Percentiles rank a stretch among this genome's conserved stretches.
phyloP scores from a whole-genome alignment of 2,888 invertebrate species.

The Ptychoptera contaminata region DNA sequence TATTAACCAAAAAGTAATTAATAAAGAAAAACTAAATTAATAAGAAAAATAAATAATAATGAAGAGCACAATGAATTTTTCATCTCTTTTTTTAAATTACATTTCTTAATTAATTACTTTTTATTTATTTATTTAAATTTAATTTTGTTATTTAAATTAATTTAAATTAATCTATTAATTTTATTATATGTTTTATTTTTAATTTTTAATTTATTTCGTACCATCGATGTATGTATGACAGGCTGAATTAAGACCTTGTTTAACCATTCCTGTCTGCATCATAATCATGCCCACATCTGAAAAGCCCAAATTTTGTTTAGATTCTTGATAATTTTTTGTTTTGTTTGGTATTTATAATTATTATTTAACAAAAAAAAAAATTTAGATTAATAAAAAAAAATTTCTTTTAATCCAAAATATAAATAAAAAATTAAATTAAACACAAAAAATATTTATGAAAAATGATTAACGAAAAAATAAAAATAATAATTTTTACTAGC shows the following conservation, averaged over 20 bases:
- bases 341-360: too few relatives aligned
- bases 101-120: too few relatives aligned
- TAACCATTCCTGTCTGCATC: slow-evolving; percentile 94
- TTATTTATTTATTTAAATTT: too few relatives aligned
- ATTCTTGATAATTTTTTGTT: too few relatives aligned
- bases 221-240: slow-evolving; percentile 63
- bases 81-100: not conserved
- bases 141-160: not conserved
- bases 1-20: not conserved
- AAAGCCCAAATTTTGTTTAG: slow-evolving; percentile 20
- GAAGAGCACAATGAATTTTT: slow-evolving; percentile 3
- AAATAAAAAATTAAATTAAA: slow-evolving; percentile 4
- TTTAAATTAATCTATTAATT: not conserved
- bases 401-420: too few relatives aligned
- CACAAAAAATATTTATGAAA: slow-evolving; percentile 7
- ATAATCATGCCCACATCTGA: slow-evolving; percentile 94
- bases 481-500: too few relatives aligned
- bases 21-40: not conserved
- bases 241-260: slow-evolving; percentile 67
- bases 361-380: too few relatives aligned
- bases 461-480: too few relatives aligned
- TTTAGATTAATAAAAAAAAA: slow-evolving; percentile 11
- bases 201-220: slow-evolving; percentile 38
- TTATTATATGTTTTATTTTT: slow-evolving; percentile 6
- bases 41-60: slow-evolving; percentile 1